Percentiles rank a stretch among this genome's conserved stretches.
phyloP scores from a whole-genome alignment of 2,888 invertebrate genomes.

The Heliothis peltigera region DNA sequence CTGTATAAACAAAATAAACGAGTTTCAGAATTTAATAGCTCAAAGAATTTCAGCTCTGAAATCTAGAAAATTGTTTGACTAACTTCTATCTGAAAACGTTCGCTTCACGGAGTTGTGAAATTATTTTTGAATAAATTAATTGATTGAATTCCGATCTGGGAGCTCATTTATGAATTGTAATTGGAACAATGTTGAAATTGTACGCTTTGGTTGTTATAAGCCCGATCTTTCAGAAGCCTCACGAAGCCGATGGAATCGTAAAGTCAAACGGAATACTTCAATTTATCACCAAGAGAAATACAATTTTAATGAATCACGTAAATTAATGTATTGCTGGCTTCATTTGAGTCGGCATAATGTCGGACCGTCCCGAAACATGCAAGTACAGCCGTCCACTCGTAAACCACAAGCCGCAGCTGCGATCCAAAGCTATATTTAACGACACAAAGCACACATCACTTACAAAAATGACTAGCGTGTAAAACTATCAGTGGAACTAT shows the following conservation, averaged over 20 bases:
- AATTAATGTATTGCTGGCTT: neutral
- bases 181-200: neutral
- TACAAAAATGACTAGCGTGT: conserved; percentile 38
- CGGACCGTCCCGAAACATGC: neutral
- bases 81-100: conserved; percentile 20
- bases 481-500: conserved; percentile 38
- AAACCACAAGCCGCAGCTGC: conserved; percentile 20
- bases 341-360: neutral
- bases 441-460: conserved; percentile 27
- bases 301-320: neutral
- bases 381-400: conserved; percentile 21
- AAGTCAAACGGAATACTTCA: neutral
- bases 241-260: neutral
- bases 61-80: conserved; percentile 45
- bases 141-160: conserved; percentile 11
- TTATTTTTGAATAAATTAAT: conserved; percentile 29
- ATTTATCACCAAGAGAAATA: neutral
- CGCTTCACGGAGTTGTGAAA: conserved; percentile 22
- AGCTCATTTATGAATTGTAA: conserved; percentile 7
- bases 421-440: conserved; percentile 39
- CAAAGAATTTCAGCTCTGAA: conserved; percentile 46
- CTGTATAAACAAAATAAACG: conserved; percentile 54
- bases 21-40: conserved; percentile 52
- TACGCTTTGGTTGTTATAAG: neutral
- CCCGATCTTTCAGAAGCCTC: neutral